Percentiles rank a stretch among this genome's conserved stretches.
phyloP scores from a whole-genome alignment of 2,113 vertebrate genomes.

The Rhinolophus sinicus region DNA sequence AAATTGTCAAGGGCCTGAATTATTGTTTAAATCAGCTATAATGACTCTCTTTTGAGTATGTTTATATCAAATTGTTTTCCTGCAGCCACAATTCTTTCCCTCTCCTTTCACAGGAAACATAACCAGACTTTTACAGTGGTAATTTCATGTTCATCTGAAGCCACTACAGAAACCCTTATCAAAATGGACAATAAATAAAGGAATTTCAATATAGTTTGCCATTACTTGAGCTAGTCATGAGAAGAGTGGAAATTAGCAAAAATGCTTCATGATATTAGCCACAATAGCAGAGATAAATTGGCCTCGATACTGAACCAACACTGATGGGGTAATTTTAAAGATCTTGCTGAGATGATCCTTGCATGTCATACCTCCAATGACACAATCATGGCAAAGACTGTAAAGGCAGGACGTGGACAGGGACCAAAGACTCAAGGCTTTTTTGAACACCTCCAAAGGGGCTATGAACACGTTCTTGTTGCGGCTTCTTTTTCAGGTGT shows the following conservation, averaged over 20 bases:
- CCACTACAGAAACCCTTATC: not conserved
- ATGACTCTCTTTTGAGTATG: not conserved
- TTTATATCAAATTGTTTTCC: not conserved
- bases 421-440: not conserved
- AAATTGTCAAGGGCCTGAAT: not conserved
- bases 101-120: not conserved
- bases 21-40: not conserved
- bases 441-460: not conserved
- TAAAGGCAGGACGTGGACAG: not conserved
- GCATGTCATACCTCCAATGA: not conserved
- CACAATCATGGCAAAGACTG: not conserved
- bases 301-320: not conserved
- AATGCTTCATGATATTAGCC: not conserved
- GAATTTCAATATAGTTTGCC: not conserved
- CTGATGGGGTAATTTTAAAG: slow-evolving; percentile 10
- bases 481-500: not conserved
- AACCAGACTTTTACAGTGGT: not conserved
- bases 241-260: not conserved
- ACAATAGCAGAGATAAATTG: not conserved
- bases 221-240: not conserved
- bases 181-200: not conserved
- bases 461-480: not conserved
- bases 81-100: not conserved
- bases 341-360: not conserved
- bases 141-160: not conserved